Conservation (phyloP, 2,888 invertebrate species). For the Ornithoptera priamus region DNA sequence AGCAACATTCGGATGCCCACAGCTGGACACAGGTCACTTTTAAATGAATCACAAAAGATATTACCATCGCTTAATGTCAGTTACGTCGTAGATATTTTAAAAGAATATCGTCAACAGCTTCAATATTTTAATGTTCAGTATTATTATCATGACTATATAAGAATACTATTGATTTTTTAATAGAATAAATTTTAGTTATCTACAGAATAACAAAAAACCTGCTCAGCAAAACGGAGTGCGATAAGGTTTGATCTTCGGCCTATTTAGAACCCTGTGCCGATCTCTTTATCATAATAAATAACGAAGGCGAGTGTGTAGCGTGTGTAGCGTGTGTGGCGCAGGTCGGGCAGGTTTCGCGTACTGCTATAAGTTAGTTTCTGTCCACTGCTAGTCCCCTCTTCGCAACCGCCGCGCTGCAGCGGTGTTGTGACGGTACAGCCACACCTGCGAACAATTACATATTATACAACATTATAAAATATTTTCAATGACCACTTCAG, state of each 20-base stretch:
- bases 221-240: neutral
- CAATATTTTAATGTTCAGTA: neutral
- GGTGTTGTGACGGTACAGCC: conserved; percentile 73
- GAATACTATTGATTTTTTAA: neutral
- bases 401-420: conserved; percentile 76
- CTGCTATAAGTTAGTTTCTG: conserved; percentile 76
- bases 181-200: neutral
- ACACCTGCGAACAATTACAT: conserved; percentile 55
- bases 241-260: neutral
- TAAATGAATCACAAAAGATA: neutral
- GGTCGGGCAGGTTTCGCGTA: conserved; percentile 38
- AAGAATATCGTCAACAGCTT: neutral
- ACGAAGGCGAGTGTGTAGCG: conserved; percentile 7
- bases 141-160: neutral
- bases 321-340: conserved; percentile 4
- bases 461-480: neutral
- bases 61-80: conserved; percentile 4
- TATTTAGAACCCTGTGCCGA: conserved; percentile 4
- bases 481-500: no score
- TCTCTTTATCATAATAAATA: conserved; percentile 27
- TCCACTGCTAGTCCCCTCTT: conserved; percentile 84
- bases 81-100: neutral
- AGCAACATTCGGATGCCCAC: no score
- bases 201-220: neutral
- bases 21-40: no score